Conservation (phyloP, 2,113 vertebrate species). For the Paramisgurnus dabryanus region DNA sequence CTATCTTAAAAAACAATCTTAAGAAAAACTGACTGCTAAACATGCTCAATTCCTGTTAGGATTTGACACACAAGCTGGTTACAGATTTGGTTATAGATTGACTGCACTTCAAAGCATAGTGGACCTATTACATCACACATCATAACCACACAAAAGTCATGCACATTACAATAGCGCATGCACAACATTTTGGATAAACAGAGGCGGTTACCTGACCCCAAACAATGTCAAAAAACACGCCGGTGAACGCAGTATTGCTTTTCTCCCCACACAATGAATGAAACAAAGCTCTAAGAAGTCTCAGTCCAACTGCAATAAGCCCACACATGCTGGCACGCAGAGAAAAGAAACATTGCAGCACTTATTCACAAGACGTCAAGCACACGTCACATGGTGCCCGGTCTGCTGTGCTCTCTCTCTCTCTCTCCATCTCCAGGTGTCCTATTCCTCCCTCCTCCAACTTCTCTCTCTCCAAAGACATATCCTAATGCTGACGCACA, state of each 20-base stretch:
- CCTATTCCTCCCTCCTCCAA: not conserved
- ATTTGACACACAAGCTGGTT: not conserved
- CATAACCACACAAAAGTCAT: not conserved
- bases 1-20: not conserved
- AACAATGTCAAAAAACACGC: not conserved
- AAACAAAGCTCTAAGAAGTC: not conserved
- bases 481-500: too few relatives aligned
- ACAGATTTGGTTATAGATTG: not conserved
- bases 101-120: constrained; percentile 19
- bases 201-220: not conserved
- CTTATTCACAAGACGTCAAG: constrained; percentile 26
- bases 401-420: constrained; percentile 7
- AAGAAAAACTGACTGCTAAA: not conserved
- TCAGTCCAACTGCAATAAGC: not conserved
- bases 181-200: constrained; percentile 1
- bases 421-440: constrained; percentile 8
- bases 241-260: not conserved
- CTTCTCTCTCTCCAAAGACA: constrained; percentile 1
- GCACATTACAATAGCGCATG: not conserved
- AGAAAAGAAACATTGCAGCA: not conserved
- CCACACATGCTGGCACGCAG: not conserved
- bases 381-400: constrained; percentile 13
- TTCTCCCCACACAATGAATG: not conserved
- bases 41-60: not conserved
- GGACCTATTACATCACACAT: not conserved